These are phyloP conservation scores for Sarcophaga peregrina DNA, from an alignment of 1,140 invertebrate genomes.

Conservation along the genomic window DNA sequence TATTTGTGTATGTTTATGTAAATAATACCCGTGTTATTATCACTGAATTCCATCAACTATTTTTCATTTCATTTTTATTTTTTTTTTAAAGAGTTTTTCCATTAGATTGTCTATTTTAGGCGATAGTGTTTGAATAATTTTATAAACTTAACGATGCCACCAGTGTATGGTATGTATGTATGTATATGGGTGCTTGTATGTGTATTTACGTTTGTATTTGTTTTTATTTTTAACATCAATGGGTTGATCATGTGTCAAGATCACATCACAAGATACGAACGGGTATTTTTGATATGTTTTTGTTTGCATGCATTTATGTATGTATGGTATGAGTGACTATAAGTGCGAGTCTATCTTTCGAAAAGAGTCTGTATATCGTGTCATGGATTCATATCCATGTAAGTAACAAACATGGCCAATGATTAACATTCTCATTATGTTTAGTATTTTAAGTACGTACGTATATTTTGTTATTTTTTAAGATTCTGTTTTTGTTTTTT, in stretches of 20 bases:
- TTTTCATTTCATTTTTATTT: not conserved
- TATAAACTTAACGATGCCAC: too few species aligned
- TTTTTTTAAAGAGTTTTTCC: not conserved
- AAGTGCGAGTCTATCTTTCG: not conserved
- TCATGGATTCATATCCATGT: not conserved
- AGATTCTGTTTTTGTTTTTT: too few species aligned
- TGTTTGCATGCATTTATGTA: not conserved
- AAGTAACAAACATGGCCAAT: not conserved
- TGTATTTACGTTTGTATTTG: not conserved
- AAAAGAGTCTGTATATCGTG: not conserved
- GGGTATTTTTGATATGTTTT: not conserved
- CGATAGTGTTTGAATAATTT: too few species aligned
- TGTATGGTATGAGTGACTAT: not conserved
- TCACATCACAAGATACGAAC: not conserved
- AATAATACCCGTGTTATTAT: slow-evolving; percentile 13
- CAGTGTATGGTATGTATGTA: too few species aligned
- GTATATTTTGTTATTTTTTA: not conserved
- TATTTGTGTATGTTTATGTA: not conserved
- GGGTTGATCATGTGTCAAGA: slow-evolving; percentile 20
- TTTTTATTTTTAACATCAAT: slow-evolving; percentile 3
- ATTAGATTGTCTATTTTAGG: not conserved
- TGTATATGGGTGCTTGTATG: too few species aligned
- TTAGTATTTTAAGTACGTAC: not conserved
- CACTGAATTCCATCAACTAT: not conserved
- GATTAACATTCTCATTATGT: slow-evolving; percentile 14